Evolutionary conservation across 2,113 vertebrate species (phyloP).

Genomic region (Tetrax tetrax): DNA sequence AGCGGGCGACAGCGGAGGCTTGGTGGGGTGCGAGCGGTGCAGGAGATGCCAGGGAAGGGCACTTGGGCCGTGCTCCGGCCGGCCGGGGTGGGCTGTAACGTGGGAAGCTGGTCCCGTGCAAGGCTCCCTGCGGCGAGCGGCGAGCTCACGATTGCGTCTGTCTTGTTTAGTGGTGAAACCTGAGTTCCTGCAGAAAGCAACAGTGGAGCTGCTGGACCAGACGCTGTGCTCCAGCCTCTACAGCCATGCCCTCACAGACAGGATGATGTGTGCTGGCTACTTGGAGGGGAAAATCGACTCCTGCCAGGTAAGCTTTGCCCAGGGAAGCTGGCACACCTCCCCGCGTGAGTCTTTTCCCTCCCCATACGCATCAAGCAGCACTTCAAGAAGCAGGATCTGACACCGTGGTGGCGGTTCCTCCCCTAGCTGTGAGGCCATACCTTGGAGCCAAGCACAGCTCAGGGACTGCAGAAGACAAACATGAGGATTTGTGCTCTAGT

Average conservation of each 20-base stretch:
- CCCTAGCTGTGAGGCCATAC: not conserved
- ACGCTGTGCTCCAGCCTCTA: conserved; percentile 84
- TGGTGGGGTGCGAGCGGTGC: fast-evolving
- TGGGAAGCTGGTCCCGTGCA: not conserved
- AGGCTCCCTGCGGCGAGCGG: fast-evolving
- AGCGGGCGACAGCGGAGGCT: too few species aligned
- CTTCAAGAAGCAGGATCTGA: not conserved
- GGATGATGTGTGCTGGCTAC: conserved; percentile 96
- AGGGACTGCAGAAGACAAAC: not conserved
- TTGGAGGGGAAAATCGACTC: conserved; percentile 93
- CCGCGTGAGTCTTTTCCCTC: fast-evolving
- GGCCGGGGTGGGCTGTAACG: not conserved
- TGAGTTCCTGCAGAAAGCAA: conserved; percentile 88
- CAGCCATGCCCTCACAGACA: conserved; percentile 79
- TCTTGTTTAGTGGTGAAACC: conserved; percentile 74
- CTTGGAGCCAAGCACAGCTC: not conserved
- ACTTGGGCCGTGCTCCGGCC: fast-evolving
- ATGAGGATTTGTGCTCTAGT: not conserved
- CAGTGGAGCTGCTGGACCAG: conserved; percentile 90
- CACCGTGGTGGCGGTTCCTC: not conserved
- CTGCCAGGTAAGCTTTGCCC: conserved; percentile 84
- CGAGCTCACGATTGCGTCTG: fast-evolving
- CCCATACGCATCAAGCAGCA: not conserved
- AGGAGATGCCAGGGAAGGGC: not conserved
- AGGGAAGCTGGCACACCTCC: not conserved